Conservation (phyloP, 2,797 vertebrate species). For the Limosa lapponica region DNA sequence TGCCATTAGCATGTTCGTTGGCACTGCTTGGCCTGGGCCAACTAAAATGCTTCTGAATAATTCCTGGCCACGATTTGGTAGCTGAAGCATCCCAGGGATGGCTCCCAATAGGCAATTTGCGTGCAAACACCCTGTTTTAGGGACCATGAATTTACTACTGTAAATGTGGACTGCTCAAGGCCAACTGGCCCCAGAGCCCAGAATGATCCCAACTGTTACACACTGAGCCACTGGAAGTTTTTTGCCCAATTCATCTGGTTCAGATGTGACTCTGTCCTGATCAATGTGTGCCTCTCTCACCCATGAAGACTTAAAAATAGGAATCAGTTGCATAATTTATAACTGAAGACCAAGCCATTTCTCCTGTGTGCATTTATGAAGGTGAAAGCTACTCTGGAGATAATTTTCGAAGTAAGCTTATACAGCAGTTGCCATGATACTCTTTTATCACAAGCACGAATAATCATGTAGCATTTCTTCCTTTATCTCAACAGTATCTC, state of each 20-base stretch:
- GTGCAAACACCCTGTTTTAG: neutral
- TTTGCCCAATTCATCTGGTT: neutral
- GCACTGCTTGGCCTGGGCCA: neutral
- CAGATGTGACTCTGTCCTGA: neutral
- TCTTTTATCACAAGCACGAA: neutral
- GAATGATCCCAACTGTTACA: neutral
- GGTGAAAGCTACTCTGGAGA: neutral
- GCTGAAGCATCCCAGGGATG: neutral
- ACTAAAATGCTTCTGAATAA: neutral
- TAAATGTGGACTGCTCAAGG: neutral
- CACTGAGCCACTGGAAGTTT: neutral
- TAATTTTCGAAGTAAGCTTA: neutral
- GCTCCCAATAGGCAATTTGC: neutral
- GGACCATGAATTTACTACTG: neutral
- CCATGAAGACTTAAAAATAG: neutral
- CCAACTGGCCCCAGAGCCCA: neutral
- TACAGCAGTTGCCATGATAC: neutral
- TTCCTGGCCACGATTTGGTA: neutral
- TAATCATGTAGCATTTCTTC: neutral
- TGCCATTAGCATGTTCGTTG: neutral
- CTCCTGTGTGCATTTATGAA: neutral
- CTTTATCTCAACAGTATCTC: neutral
- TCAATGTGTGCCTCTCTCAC: neutral
- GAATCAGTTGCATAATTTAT: neutral
- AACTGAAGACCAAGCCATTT: neutral